These are phyloP conservation scores for Hydropotes inermis DNA, from an alignment of 2,113 vertebrate species.

Conservation along the genomic window DNA sequence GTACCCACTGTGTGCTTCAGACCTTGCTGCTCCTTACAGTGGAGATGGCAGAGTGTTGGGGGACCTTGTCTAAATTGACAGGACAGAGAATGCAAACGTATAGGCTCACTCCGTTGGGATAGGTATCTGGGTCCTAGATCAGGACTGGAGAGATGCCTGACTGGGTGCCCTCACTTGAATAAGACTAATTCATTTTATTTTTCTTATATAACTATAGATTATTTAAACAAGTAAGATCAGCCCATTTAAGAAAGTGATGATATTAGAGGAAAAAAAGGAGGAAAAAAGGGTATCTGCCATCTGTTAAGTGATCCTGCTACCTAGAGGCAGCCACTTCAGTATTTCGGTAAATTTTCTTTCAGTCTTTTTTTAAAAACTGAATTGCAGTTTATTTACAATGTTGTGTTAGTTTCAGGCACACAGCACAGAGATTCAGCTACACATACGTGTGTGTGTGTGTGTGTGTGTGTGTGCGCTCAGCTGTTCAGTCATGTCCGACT, in stretches of 20 bases:
- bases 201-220: neutral
- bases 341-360: neutral
- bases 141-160: neutral
- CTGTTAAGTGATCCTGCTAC: neutral
- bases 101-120: neutral
- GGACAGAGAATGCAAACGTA: neutral
- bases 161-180: neutral
- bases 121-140: neutral
- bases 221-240: neutral
- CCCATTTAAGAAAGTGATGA: neutral
- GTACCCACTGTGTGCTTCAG: neutral
- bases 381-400: neutral
- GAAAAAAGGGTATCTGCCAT: neutral
- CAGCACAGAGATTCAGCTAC: neutral
- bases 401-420: neutral
- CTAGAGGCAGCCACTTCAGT: neutral
- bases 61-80: neutral
- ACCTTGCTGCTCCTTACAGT: neutral
- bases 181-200: neutral
- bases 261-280: neutral
- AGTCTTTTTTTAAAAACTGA: neutral
- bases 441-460: neutral
- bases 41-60: neutral
- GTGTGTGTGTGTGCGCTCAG: fast-evolving
- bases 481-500: neutral